phyloP scores from a whole-genome alignment of 2,797 vertebrate species.

The Salarias fasciatus region DNA sequence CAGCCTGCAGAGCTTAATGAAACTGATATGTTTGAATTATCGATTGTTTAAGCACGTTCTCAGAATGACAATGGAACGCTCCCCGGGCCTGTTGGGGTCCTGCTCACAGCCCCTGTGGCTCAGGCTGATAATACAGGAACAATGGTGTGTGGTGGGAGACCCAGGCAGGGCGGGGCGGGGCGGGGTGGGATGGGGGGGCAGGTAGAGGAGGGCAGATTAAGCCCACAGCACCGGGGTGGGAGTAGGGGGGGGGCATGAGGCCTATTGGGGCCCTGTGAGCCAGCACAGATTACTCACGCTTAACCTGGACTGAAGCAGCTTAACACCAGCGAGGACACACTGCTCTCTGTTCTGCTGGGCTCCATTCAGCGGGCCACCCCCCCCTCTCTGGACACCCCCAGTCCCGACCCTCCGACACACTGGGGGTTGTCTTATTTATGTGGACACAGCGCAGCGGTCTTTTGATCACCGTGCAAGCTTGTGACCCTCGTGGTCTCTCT shows the following conservation, averaged over 20 bases:
- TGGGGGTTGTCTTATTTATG: not conserved
- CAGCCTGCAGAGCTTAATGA: too few relatives aligned
- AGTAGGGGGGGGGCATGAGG: constrained; percentile 27
- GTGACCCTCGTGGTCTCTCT: not conserved
- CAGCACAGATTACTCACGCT: constrained; percentile 70
- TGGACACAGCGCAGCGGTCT: not conserved
- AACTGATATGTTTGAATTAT: not conserved
- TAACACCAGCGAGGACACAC: constrained; percentile 42
- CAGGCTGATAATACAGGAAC: constrained; percentile 27
- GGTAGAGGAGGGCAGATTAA: constrained; percentile 51
- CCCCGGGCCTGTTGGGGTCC: not conserved
- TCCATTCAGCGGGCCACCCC: constrained; percentile 23
- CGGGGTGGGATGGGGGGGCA: too few relatives aligned
- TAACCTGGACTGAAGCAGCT: constrained; percentile 68
- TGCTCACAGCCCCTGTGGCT: constrained; percentile 7
- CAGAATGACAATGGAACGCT: not conserved
- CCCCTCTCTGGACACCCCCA: constrained; percentile 11
- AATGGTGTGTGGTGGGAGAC: constrained; percentile 20
- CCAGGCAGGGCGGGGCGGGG: constrained; percentile 17
- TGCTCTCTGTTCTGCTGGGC: constrained; percentile 39
- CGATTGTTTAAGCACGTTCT: not conserved
- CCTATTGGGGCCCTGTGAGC: constrained; percentile 54
- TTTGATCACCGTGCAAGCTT: too few relatives aligned
- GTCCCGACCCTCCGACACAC: not conserved
- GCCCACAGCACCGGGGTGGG: constrained; percentile 28